Conservation (phyloP, 64 coral and sea anemone genomes). For the Montipora sp. region DNA sequence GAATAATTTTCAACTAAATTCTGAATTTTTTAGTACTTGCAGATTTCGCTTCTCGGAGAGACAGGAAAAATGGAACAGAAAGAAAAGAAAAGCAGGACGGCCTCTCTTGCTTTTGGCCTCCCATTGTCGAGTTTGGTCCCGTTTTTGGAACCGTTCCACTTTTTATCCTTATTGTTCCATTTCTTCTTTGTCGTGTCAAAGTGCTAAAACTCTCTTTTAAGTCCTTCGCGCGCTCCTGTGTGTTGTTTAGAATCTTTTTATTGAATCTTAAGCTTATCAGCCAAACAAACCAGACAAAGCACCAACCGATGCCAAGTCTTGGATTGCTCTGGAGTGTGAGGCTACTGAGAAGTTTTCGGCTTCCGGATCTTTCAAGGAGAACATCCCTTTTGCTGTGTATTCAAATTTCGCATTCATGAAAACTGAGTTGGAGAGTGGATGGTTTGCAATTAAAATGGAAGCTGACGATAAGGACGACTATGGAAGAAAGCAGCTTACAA, state of each 20-base stretch:
- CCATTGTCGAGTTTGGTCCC: no score
- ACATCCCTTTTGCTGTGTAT: constrained; percentile 64
- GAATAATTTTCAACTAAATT: no score
- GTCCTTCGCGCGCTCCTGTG: no score
- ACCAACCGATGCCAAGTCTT: constrained; percentile 54
- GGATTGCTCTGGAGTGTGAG: constrained; percentile 74
- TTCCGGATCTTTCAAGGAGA: constrained; percentile 36
- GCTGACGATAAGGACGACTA: constrained; percentile 68
- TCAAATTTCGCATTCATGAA: constrained; percentile 73
- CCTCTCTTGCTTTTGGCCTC: no score
- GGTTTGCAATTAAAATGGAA: constrained; percentile 80
- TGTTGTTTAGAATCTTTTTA: not conserved
- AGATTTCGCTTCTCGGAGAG: no score
- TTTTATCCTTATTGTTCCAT: no score
- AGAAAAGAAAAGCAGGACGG: no score
- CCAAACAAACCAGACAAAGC: constrained; percentile 82
- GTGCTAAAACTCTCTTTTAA: no score
- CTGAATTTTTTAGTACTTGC: no score
- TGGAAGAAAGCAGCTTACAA: constrained; percentile 77
- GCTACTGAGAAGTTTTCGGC: constrained; percentile 76
- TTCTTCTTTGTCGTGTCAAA: no score
- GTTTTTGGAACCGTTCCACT: no score
- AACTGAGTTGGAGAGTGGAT: constrained; percentile 67
- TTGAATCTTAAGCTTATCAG: constrained; percentile 43
- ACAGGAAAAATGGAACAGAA: no score